Percentiles rank a stretch among this genome's conserved stretches.
Conservation (phyloP, 2,113 vertebrate genomes). For the Pristiophorus japonicus region DNA sequence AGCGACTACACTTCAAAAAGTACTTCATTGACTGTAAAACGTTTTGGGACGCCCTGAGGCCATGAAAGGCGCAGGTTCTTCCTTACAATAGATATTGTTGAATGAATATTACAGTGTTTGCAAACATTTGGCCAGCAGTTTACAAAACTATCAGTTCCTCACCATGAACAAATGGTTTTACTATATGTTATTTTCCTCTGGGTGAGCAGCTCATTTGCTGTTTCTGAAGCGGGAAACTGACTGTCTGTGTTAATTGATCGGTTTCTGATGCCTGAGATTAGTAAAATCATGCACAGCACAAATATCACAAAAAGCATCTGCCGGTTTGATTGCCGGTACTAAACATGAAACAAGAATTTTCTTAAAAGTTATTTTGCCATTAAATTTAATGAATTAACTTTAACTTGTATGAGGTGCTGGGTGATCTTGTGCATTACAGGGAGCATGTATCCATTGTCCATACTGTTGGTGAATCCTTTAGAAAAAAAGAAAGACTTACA, state of each 20-base stretch:
- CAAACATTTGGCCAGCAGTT: neutral
- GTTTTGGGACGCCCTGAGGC: neutral
- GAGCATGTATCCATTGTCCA: too few species aligned
- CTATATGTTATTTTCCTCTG: neutral
- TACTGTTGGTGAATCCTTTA: too few species aligned
- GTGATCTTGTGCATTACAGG: too few species aligned
- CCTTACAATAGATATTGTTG: neutral
- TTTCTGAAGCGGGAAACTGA: neutral
- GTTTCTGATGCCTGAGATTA: neutral
- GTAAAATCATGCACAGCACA: neutral
- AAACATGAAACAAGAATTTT: neutral
- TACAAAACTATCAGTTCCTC: neutral
- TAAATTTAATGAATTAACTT: too few species aligned
- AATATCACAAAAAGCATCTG: too few species aligned
- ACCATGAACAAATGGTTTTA: neutral
- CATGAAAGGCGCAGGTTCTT: neutral
- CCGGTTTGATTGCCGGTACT: too few species aligned
- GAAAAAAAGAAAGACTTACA: neutral
- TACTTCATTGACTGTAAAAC: neutral
- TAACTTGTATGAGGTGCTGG: too few species aligned
- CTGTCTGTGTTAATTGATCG: neutral
- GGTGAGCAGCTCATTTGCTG: neutral
- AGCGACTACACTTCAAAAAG: neutral
- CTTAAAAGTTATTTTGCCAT: too few species aligned
- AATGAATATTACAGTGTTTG: neutral